Conservation (phyloP, 2,797 vertebrate genomes). For the Eurystomus glaucurus region DNA sequence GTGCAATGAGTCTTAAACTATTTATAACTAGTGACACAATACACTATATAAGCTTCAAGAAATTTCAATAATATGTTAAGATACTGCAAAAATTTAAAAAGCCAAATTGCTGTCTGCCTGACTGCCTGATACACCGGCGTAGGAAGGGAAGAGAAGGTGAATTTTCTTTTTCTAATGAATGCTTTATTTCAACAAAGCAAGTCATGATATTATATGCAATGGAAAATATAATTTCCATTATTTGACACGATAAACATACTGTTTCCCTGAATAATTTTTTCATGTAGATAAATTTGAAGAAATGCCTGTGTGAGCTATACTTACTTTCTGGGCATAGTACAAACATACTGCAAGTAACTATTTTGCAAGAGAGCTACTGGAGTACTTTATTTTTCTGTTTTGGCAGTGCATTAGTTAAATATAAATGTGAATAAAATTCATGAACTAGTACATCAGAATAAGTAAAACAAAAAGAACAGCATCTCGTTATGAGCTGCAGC, state of each 20-base stretch:
- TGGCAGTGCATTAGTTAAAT: not conserved
- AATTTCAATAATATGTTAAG: not conserved
- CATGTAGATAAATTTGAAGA: not conserved
- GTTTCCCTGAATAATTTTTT: not conserved
- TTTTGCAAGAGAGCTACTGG: not conserved
- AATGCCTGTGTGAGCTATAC: not conserved
- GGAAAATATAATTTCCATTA: not conserved
- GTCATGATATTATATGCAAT: not conserved
- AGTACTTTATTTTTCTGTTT: not conserved
- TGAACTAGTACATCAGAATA: not conserved
- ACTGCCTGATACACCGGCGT: not conserved
- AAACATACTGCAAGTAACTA: not conserved
- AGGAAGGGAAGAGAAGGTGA: not conserved
- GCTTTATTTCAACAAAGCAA: not conserved
- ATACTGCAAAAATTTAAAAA: not conserved
- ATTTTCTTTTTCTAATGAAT: not conserved
- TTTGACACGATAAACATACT: not conserved
- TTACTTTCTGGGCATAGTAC: not conserved
- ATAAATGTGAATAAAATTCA: not conserved
- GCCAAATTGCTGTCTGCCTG: not conserved
- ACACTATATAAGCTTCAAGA: not conserved
- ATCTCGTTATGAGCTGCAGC: not conserved
- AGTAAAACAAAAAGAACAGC: not conserved
- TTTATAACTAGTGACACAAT: constrained; percentile 54
- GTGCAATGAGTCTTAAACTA: constrained; percentile 14